Conservation (phyloP, 2,888 invertebrate species). For the Ichneumoninae sp. region DNA sequence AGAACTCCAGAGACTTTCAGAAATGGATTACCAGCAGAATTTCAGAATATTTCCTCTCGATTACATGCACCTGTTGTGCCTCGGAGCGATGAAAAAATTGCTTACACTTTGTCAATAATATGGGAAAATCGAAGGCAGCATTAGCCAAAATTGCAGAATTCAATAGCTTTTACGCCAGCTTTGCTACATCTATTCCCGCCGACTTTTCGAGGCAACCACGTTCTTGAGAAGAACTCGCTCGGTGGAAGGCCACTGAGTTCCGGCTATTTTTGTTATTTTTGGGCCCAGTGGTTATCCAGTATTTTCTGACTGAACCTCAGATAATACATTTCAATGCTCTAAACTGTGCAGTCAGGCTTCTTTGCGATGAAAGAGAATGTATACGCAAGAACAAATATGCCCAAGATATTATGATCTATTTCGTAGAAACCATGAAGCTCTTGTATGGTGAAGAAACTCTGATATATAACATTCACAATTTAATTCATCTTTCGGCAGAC, state of each 20-base stretch:
- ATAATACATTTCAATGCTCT: constrained; percentile 69
- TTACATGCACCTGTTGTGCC: constrained; percentile 31
- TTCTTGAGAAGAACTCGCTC: constrained; percentile 41
- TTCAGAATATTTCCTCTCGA: constrained; percentile 7
- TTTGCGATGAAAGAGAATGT: constrained; percentile 65
- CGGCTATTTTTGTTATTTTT: constrained; percentile 72
- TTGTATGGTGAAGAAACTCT: constrained; percentile 70
- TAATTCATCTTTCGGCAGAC: constrained; percentile 58
- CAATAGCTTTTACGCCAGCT: constrained; percentile 4
- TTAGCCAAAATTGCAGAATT: constrained; percentile 6
- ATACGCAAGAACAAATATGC: constrained; percentile 65
- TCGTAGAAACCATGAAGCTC: constrained; percentile 69
- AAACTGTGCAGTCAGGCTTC: constrained; percentile 65
- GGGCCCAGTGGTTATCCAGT: constrained; percentile 71
- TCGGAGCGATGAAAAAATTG: constrained; percentile 22
- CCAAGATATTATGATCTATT: constrained; percentile 66
- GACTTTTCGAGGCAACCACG: constrained; percentile 27
- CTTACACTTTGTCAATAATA: constrained; percentile 1
- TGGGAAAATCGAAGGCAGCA: constrained; percentile 4
- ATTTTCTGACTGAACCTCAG: constrained; percentile 49
- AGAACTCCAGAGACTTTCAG: constrained; percentile 38
- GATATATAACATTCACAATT: constrained; percentile 73
- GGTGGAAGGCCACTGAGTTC: constrained; percentile 76
- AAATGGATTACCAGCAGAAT: background rate
- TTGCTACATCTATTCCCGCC: constrained; percentile 8